Base-by-base conservation (phyloP, 2,888 invertebrate genomes). In the Griposia aprilina region DNA sequence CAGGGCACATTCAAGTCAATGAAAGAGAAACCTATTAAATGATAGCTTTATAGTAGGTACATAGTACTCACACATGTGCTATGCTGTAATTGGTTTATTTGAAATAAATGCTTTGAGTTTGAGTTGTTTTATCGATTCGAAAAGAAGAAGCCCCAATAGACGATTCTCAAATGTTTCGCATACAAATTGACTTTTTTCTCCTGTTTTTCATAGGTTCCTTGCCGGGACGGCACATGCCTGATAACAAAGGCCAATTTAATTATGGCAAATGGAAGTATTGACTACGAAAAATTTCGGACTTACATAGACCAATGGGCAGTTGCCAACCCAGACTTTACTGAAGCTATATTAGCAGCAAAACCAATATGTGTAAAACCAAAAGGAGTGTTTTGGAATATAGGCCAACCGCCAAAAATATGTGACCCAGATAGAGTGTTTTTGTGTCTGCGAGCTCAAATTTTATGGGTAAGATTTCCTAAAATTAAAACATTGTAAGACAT, bases 401-500 rank as follows among this genome's bases (percentile, higher is more conserved):
- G 93, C 10, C 93, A 93, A 0, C 93, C 93, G 0, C 55, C 63
- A 15, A 0, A 15, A 0, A 81, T 93, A 0, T 96, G 96, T 69
- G 93, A 93, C 7, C 91, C 92, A 0, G 92, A 93, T 52, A 93
- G 91, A 83, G 80, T 95, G 0, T 90, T 94, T 30, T 90, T 93
- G 72, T 96, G 96, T 13, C 92, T 95, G 69, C 79, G 86, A 75
- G 93, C 94, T 81, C 92, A 91, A 89, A 72, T 85, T 48, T 78
- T 80, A n/a, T 80, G 86, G 89, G 88, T 88, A 78, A 83, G 76
- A 48, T 69, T 36, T 69, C n/a, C 17, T 10, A 10, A 52, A 68
- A 2, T n/a, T 36, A 11, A 36, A 55, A 36, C n/a, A n/a, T n/a
- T 36, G 10, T 36, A 15, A 50, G 41, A 10, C n/a, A 45, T 65